Percentiles rank a stretch among this genome's conserved stretches.
phyloP scores from a whole-genome alignment of 2,113 vertebrate species.

The Symphodus melops region DNA sequence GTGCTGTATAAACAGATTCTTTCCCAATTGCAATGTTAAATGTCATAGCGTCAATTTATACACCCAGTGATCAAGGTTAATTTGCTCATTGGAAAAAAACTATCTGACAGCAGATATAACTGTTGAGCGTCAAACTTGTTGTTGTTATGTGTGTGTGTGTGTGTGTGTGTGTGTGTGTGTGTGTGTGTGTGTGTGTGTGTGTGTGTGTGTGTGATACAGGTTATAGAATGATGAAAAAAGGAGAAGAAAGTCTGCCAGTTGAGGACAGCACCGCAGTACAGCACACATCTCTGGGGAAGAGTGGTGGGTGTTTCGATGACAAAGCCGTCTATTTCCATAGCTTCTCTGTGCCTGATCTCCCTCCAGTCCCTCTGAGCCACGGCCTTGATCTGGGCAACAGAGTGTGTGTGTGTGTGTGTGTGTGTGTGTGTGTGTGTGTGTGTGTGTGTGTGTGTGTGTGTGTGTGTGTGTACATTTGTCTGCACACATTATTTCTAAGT shows the following conservation, averaged over 20 bases:
- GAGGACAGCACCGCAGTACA: conserved; percentile 54
- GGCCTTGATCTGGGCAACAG: conserved; percentile 91
- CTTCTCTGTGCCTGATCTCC: conserved; percentile 90
- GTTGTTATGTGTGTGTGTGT: not conserved
- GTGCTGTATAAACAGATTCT: too few species aligned
- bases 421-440: conserved; percentile 6
- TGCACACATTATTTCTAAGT: conserved; percentile 74
- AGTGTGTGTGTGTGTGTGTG: conserved; percentile 14
- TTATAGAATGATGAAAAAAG: conserved; percentile 17
- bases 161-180: conserved; percentile 2
- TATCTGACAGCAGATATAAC: not conserved
- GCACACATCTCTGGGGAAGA: conserved; percentile 45
- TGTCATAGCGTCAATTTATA: not conserved
- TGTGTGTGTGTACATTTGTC: conserved; percentile 79
- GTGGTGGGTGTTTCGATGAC: conserved; percentile 73
- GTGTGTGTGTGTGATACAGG: not conserved
- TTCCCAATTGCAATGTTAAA: not conserved
- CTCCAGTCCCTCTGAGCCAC: conserved; percentile 91
- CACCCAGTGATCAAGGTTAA: not conserved
- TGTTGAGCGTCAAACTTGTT: too few species aligned
- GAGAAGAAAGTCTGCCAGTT: conserved; percentile 45
- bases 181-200: not conserved
- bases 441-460: conserved; percentile 7
- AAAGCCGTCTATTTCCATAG: conserved; percentile 87
- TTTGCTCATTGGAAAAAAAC: conserved; percentile 2